These are phyloP conservation scores for Diadumene lineata DNA, from an alignment of 92 coral and sea anemone genomes.

Conservation along the genomic window DNA sequence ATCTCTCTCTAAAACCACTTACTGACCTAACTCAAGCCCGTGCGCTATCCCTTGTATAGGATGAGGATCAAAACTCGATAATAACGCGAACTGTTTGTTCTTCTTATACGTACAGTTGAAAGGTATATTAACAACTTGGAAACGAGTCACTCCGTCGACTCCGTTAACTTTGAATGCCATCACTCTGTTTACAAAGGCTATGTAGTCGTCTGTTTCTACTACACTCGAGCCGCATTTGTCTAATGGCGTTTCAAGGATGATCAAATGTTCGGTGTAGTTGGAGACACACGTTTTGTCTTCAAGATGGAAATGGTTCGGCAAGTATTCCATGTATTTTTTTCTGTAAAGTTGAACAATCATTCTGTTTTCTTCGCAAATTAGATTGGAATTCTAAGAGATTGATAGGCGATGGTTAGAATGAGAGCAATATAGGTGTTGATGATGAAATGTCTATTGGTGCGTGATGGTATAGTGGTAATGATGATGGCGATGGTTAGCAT, in stretches of 20 bases:
- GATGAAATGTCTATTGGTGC: no score
- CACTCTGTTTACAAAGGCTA: constrained; percentile 33
- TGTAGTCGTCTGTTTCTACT: constrained; percentile 23
- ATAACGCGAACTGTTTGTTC: constrained; percentile 21
- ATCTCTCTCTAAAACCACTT: no score
- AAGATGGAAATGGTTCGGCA: constrained; percentile 32
- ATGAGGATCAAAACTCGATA: constrained; percentile 33
- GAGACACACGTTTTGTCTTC: constrained; percentile 23
- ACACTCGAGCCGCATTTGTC: constrained; percentile 41
- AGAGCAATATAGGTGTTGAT: no score
- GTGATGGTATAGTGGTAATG: no score
- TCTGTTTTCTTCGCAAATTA: constrained; percentile 38
- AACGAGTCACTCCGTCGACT: no score
- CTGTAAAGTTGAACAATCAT: constrained; percentile 32
- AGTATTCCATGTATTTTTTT: constrained; percentile 18
- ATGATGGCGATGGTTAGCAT: no score
- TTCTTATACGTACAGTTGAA: constrained; percentile 45
- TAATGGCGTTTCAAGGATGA: constrained; percentile 37
- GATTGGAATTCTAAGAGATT: neutral
- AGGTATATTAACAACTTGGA: constrained; percentile 26
- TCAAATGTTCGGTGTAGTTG: constrained; percentile 13
- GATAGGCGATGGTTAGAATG: no score
- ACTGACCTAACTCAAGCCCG: neutral
- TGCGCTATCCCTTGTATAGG: constrained; percentile 25
- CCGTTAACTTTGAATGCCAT: constrained; percentile 2